Evolutionary conservation across 2,797 vertebrate genomes (phyloP).

Genomic region (Ciconia nigra): DNA sequence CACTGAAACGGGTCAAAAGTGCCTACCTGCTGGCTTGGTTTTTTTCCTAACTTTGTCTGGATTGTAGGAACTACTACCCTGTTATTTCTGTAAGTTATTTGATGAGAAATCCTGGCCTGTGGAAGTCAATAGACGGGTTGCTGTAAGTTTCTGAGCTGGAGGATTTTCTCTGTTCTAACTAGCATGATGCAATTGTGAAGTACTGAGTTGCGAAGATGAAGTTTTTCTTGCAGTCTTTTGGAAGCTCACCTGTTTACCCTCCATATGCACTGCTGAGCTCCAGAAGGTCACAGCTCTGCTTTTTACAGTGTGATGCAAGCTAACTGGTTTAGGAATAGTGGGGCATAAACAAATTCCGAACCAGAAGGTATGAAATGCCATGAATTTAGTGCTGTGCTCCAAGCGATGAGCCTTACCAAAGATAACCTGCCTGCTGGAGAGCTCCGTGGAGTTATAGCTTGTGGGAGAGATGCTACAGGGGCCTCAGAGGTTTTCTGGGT

Average conservation of each 20-base stretch:
- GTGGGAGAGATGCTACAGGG: background rate
- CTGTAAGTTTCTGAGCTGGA: background rate
- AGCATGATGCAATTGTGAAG: background rate
- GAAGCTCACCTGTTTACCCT: background rate
- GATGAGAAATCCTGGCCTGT: background rate
- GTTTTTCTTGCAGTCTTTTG: background rate
- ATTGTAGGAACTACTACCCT: background rate
- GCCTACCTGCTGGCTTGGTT: background rate
- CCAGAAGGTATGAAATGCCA: background rate
- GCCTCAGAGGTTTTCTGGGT: background rate
- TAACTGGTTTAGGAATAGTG: background rate
- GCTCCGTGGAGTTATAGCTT: background rate
- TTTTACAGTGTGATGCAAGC: background rate
- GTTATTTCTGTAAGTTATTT: background rate
- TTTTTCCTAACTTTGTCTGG: background rate
- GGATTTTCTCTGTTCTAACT: background rate
- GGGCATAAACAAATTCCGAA: background rate
- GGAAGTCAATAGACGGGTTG: background rate
- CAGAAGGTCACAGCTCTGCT: background rate
- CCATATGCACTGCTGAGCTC: rapidly evolving
- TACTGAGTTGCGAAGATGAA: background rate
- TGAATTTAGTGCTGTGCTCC: background rate
- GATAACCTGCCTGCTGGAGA: background rate
- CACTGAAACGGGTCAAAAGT: background rate
- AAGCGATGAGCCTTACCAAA: background rate